A percentile compares a stretch with the other conserved stretches of the same genome.
Evolutionary conservation across 2,888 invertebrate genomes (phyloP).

Genomic region (Rhopalosiphum nymphaeae): DNA sequence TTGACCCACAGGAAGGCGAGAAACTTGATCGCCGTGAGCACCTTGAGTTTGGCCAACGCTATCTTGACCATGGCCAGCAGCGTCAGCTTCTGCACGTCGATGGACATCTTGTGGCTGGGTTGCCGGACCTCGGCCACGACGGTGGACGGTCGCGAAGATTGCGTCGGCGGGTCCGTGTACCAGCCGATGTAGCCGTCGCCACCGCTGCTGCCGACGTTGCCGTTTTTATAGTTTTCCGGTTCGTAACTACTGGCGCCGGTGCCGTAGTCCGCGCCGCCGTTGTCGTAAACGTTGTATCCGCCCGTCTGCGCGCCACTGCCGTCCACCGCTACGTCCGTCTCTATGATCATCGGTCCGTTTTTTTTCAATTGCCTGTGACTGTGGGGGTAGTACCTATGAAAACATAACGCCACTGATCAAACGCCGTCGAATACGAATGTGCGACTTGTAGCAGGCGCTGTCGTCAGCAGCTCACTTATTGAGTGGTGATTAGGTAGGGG

Average conservation of each 20-base stretch:
- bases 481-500: background rate
- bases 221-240: background rate
- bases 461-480: background rate
- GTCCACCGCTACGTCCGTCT: constrained; percentile 20
- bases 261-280: background rate
- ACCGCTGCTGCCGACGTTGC: too few relatives aligned
- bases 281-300: background rate
- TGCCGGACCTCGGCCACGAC: background rate
- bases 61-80: background rate
- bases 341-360: constrained; percentile 25
- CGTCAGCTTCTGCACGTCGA: background rate
- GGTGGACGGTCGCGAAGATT: background rate
- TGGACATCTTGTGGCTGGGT: background rate
- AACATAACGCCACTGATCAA: background rate
- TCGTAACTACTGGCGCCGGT: background rate
- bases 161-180: background rate
- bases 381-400: background rate
- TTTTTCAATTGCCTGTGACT: constrained; percentile 27
- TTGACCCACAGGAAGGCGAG: constrained; percentile 7
- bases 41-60: background rate
- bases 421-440: background rate
- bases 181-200: background rate
- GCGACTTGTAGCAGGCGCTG: background rate
- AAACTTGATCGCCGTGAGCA: constrained; percentile 17
- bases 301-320: too few relatives aligned